Evolutionary conservation across 2,113 vertebrate species (phyloP), one percentile per base, ranked within the genome.

Genomic region (Malurus cyaneus): DNA sequence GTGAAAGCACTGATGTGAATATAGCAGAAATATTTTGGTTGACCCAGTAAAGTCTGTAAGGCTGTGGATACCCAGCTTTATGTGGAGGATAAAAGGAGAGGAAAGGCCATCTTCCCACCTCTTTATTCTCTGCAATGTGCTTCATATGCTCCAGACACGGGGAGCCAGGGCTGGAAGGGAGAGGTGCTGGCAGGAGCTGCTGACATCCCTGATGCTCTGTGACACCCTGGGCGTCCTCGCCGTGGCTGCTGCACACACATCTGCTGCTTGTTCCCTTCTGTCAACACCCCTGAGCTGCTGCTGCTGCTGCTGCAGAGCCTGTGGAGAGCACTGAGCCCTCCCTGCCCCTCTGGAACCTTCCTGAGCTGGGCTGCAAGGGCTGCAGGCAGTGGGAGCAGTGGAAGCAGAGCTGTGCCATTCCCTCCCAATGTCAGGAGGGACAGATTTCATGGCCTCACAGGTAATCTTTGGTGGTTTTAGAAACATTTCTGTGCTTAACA

Each of bases 171-270:
- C 44, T 76, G 44, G 93, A 70, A 80, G 52, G 56, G 44, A 47
- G 23, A 73, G 59, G 67, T 86, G 92, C 89, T 89, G 90, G 92
- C 88, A 93, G 89, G 64, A 93, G 52, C 24, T 78, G 76, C 92
- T 93, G 88, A 49, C 60, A 81, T 32, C 88, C 87, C 76, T 88
- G 90, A 95, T 95, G 87, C 84, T 94, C 80, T 62, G 60, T 92
- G 95, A 88, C 94, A 93, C 17, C 82, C 74, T 6, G 76, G 85
- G 24, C 15, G 32, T 65, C 57, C 54, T 78, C 1, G 1, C 77
- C 4, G 34, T 7, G 82, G 76, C 92, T 90, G 66, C 16, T 80
- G 77, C 77, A 39, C 28, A 67, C 81, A 53, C 92, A 94, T 91
- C 88, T 96, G 93, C 92, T 87, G 70, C 95, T 80, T 61, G 80